Evolutionary conservation across 2,888 invertebrate genomes (phyloP).

Genomic region (Chaetogeoica ovagalla): DNA sequence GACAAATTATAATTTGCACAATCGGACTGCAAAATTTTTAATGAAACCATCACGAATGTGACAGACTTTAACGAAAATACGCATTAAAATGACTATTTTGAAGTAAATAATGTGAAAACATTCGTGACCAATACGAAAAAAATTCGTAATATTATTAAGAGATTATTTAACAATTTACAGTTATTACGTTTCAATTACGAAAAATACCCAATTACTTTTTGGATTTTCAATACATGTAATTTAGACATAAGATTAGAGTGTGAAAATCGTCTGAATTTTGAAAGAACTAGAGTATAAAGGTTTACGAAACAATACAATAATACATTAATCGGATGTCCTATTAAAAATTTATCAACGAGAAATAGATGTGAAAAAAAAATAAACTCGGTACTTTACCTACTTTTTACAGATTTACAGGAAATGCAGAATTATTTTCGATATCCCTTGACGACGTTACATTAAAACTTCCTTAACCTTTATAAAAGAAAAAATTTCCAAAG

Average conservation of each 20-base stretch:
- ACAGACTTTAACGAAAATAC: too few species aligned
- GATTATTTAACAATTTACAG: too few species aligned
- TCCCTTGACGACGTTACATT: background rate
- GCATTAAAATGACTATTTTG: too few species aligned
- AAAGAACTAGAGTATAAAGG: background rate
- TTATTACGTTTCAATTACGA: too few species aligned
- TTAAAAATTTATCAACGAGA: background rate
- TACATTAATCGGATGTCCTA: background rate
- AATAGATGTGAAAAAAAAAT: background rate
- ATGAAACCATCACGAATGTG: too few species aligned
- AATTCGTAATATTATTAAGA: too few species aligned
- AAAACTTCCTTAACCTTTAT: background rate
- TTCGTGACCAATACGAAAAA: too few species aligned
- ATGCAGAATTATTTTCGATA: background rate
- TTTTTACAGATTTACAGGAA: background rate
- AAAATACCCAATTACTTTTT: too few species aligned
- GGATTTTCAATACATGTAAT: too few species aligned
- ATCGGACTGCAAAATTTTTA: background rate
- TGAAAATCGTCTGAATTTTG: background rate
- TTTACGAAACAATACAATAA: background rate
- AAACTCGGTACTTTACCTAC: background rate
- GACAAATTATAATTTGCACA: background rate
- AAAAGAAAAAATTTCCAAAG: background rate
- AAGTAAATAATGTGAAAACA: too few species aligned
- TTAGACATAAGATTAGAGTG: background rate